Evolutionary conservation across 2,113 vertebrate species (phyloP).

Genomic region (Ivindomyrus marchei): DNA sequence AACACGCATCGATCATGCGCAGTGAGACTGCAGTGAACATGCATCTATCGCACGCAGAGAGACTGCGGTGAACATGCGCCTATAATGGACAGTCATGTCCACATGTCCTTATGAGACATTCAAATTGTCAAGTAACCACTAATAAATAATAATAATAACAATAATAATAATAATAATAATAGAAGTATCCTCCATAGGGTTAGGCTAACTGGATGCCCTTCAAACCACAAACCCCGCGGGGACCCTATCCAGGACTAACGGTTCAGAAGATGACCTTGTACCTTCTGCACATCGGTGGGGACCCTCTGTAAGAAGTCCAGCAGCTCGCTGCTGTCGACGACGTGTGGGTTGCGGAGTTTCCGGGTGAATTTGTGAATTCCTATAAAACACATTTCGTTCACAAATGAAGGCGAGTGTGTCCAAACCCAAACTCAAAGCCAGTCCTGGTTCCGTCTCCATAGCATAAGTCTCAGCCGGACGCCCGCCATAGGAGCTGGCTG

Average conservation of each 20-base stretch:
- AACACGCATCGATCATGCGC: neutral
- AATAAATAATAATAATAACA: neutral
- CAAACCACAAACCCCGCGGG: neutral
- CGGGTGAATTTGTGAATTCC: slow-evolving; percentile 97
- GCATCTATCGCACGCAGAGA: neutral
- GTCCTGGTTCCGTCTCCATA: neutral
- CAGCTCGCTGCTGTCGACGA: slow-evolving; percentile 85
- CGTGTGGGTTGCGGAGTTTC: slow-evolving; percentile 87
- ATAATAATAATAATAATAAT: neutral
- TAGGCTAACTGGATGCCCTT: neutral
- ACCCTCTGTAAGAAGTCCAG: slow-evolving; percentile 96
- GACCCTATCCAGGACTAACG: neutral
- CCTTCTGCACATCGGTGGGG: slow-evolving; percentile 97
- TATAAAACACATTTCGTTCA: slow-evolving; percentile 56
- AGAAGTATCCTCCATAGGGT: neutral
- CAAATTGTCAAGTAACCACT: neutral
- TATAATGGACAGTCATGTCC: neutral
- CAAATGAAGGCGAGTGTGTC: slow-evolving; percentile 38
- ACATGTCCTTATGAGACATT: neutral
- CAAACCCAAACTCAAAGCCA: neutral
- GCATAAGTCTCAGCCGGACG: neutral
- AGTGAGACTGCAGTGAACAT: neutral
- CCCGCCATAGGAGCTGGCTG: neutral
- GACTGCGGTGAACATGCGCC: neutral
- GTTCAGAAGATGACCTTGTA: slow-evolving; percentile 37